Base-by-base conservation (phyloP, 2,888 invertebrate species). In the Papilio elwesi region DNA sequence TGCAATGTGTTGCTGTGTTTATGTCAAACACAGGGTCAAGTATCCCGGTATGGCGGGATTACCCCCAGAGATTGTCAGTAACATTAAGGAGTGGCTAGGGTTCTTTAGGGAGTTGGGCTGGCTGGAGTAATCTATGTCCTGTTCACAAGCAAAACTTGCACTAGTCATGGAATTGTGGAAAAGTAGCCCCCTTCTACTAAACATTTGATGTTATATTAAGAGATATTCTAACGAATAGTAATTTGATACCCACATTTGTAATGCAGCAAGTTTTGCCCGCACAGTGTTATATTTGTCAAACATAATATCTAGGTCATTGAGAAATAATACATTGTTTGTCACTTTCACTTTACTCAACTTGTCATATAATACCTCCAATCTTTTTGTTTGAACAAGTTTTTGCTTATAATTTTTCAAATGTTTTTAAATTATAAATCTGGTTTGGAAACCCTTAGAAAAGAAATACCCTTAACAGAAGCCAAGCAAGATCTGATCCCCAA, bases 261-360 rank as follows among this genome's bases (percentile, higher is more conserved):
- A 65, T 57, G 48, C 26, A 48, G 5, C 16, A 13, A 47, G 55
- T 49, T 67, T 67, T 62, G 47, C 13, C 57, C 12, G 12, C 10
- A 67, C 62, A 71, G 38, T 71, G 66, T 59, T 43, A 67, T 64
- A 64, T 71, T 71, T 71, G 62, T 65, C 70, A 70, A 70, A 55
- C 47, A 11, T 48, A 67, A 52, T 62, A 71, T 67, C 67, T 52
- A 63, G 71, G 71, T 67, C 71, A 71, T 59, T 71, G 66, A n/a
- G 59, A 67, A 63, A 71, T 71, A 66, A 69, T 49, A 70, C 70
- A 64, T 51, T 49, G 65, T 49, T 10, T 12, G 13, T 36, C 57
- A 70, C 65, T 70, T 70, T 70, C 70, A 70, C 70, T 70, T 70
- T 70, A 55, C 55, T 64, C 43, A 63, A 38, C 69, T 52, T 70